A percentile compares a stretch with the other conserved stretches of the same genome.
These are phyloP conservation scores for Drosophila neonasuta DNA, from an alignment of 2,888 invertebrate genomes.

Conservation along the genomic window DNA sequence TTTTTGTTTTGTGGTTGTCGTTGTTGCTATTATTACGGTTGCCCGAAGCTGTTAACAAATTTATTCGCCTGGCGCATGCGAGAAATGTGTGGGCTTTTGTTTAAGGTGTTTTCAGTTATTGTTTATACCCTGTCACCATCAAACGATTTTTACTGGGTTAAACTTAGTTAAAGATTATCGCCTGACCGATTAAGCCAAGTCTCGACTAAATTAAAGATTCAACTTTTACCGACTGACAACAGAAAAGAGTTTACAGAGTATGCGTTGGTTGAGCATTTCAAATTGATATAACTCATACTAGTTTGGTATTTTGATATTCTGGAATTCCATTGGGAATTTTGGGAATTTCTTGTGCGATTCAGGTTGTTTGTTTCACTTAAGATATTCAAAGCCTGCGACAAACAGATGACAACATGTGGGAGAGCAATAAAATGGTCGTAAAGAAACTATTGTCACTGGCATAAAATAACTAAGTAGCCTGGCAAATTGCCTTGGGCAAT, in stretches of 20 bases:
- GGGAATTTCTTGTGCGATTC: constrained; percentile 51
- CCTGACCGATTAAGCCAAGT: neutral
- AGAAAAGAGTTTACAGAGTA: neutral
- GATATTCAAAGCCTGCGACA: constrained; percentile 19
- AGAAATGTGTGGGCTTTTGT: constrained; percentile 30
- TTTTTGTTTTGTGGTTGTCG: neutral
- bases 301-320: constrained; percentile 4
- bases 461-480: constrained; percentile 39
- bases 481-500: constrained; percentile 10
- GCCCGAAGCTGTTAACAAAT: constrained; percentile 56
- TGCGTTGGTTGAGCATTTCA: neutral
- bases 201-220: neutral
- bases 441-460: constrained; percentile 33
- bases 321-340: constrained; percentile 56
- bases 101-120: neutral
- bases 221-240: neutral
- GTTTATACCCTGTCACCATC: constrained; percentile 1
- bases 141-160: neutral
- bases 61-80: constrained; percentile 57
- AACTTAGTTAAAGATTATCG: neutral
- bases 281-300: neutral
- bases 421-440: constrained; percentile 45
- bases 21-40: constrained; percentile 23
- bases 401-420: constrained; percentile 45
- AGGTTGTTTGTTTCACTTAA: constrained; percentile 39